Base-by-base conservation (phyloP, 1,140 invertebrate genomes). In the Druon quercuslanigerum region DNA sequence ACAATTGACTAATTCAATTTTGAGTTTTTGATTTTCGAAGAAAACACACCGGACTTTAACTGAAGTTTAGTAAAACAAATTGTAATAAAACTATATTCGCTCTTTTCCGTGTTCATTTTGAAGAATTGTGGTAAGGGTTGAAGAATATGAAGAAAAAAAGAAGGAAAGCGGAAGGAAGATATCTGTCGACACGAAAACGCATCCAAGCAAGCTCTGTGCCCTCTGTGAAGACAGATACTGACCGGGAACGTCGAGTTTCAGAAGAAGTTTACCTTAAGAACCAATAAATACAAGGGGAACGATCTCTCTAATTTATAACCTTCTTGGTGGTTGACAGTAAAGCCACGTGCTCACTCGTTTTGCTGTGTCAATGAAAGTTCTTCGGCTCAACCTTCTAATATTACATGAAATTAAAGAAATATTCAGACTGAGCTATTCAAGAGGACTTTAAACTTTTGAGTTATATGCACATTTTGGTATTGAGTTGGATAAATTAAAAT, bases 181-280 rank as follows among this genome's bases (percentile, higher is more conserved):
- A 40, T 66, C 57, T 66, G 57, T 66, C 57, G 13, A 40, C 57
- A 40, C 13, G 57, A 66, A 66, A 66, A 66, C 4, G 13, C 12
- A 33, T 66, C 57, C 57, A 14, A 66, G 57, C 25, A 40, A 66
- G 57, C 57, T 60, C 56, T 25, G 56, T 60, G 56, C 20, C 25
- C 56, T 60, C 20, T 40, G 57, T 66, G 57, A 66, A 66, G 25
- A 66, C 57, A 66, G 57, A 66, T 33, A 66, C 40, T 66, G 57
- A 14, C 57, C 25, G 57, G 12, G 57, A 66, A 40, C 13, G 16
- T 66, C 20, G 33, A 66, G 13, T 66, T 16, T 14, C 12, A 66
- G 40, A 40, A 66, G 40, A 40, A 40, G 57, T 66, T 66, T 66
- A 66, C 57, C 57, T 66, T 66, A 66, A 66, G 57, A 66, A 66